A percentile compares a stretch with the other conserved stretches of the same genome.
Evolutionary conservation across 2,113 vertebrate species (phyloP).

Genomic region (Jaculus jaculus): DNA sequence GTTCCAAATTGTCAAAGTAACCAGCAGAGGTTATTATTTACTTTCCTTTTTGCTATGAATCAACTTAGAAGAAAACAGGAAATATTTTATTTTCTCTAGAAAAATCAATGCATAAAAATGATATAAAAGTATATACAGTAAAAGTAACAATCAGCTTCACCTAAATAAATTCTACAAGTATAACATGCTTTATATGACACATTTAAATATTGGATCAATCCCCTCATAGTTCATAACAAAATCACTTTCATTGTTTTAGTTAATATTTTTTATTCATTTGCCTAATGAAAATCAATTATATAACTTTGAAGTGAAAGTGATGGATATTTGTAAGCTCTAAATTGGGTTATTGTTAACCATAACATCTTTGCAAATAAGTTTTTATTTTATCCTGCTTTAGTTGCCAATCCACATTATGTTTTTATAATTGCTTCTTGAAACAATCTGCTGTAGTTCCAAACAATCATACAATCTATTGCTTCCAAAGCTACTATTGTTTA

Average conservation of each 20-base stretch:
- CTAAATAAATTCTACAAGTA: constrained; percentile 34
- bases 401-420: constrained; percentile 6
- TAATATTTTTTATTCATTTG: constrained; percentile 35
- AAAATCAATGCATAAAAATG: constrained; percentile 6
- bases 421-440: neutral
- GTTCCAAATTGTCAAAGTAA: constrained; percentile 6
- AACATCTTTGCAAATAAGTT: constrained; percentile 7
- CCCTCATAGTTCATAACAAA: constrained; percentile 6
- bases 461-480: neutral
- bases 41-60: constrained; percentile 12
- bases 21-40: neutral
- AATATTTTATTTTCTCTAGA: neutral
- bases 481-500: neutral
- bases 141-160: neutral
- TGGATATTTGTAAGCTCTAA: neutral
- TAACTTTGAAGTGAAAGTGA: neutral
- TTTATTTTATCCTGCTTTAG: neutral
- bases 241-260: constrained; percentile 6
- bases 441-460: neutral
- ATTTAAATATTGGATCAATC: constrained; percentile 1
- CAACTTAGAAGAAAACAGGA: neutral
- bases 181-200: neutral
- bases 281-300: constrained; percentile 47
- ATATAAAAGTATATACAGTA: neutral
- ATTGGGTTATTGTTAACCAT: neutral